Base-by-base conservation (phyloP, 2,113 vertebrate species). In the Cyphomyrus plagiostoma region DNA sequence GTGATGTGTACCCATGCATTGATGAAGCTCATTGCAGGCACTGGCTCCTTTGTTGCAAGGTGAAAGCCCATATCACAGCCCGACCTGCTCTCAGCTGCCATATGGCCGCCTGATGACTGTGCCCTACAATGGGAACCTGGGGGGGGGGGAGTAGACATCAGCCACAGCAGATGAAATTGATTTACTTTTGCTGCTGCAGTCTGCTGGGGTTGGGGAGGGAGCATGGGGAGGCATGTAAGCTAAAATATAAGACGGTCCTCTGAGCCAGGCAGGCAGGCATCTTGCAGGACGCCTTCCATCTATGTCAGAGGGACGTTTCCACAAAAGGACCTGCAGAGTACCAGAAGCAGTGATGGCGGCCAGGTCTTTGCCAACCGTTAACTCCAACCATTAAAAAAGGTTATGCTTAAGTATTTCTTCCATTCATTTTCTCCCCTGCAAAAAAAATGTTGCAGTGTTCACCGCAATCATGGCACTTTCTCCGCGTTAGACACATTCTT, bases 11-110 rank as follows among this genome's bases (percentile, higher is more conserved):
- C 90, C 91, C 94, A 93, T 94, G 94, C 93, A 95, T 96, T 96
- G 95, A 95, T 95, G 93, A 94, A 92, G 91, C 9, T 85, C 94
- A 93, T 94, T 93, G 94, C 94, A 93, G 93, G 92, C 88, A 0
- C 90, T 90, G 95, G 70, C 87, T 90, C 96, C 92, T 96, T 97
- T 97, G 96, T 97, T 93, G 88, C 88, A 70, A 91, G 91, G 91
- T 94, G 91, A 48, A 0, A 83, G 92, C 93, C 87, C 91, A 87
- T 91, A 94, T 92, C 94, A 89, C 80, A 91, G 90, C 92, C 94
- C 92, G 91, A 91, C 91, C 92, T 94, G 92, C 94, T 93, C 96
- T 95, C 96, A 98, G 95, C 97, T 97, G 97, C 98, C 98, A 98
- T 98, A 98, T 98, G 98, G 97, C 96, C 93, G 93, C 2, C 91